Base-by-base conservation (phyloP, 2,797 vertebrate species). In the Pempheris klunzingeri region DNA sequence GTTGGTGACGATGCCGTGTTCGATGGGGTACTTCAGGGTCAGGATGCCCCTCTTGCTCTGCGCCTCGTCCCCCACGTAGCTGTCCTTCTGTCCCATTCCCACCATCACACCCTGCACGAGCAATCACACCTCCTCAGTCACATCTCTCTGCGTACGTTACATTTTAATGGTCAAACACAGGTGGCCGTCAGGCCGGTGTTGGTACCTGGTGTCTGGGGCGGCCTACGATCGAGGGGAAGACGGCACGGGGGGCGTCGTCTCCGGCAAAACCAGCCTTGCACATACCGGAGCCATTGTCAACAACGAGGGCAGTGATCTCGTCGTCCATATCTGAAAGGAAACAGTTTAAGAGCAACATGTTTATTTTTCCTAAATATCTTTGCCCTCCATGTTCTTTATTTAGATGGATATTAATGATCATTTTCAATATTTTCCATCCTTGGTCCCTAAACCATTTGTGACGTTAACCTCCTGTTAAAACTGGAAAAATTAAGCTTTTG, bases 41-140 rank as follows among this genome's bases (percentile, higher is more conserved):
- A 98, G 96, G 94, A 98, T 97, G 1, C 97, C 97, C 0, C 97
- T 96, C 92, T 98, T 98, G 94, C 97, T 98, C 91, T 98, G 97
- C 43, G 97, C 97, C 87, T 98, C 97, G 0, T 98, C 97, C 1
- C 97, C 97, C 10, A 98, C 97, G 0, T 97, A 98, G 91, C 95
- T 96, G 95, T 97, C 97, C 88, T 98, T 98, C 95, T 98, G 97
- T 82, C 97, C 97, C 97, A 98, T 98, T 67, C 97, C 97, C 61
- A 98, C 97, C 97, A 97, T 97, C 82, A 98, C 97, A 20, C 97
- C 97, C 97, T 98, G 83, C 34, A 47, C n/a, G 26, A 64, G 76
- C 17, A 66, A 0, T 0, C 5, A 63, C 2, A 2, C 4, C 2
- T 5, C 39, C 17, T 53, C 36, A 38, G 30, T 47, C 24, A 55